These are phyloP conservation scores for Monochamus alternatus DNA, from an alignment of 2,888 invertebrate species.

Conservation along the genomic window DNA sequence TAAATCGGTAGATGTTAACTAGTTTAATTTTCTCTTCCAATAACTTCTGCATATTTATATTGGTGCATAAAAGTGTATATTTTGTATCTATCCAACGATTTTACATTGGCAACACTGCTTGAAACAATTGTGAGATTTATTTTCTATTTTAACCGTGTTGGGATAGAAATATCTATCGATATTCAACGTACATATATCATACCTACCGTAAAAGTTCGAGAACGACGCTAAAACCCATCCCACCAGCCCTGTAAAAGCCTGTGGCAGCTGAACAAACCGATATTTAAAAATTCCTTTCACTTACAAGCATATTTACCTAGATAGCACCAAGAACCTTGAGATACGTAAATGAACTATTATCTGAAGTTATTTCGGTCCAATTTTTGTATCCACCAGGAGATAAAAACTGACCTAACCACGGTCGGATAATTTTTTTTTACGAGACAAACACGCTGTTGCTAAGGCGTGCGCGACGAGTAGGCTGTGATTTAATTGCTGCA, in stretches of 20 bases:
- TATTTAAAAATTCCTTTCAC: too few relatives aligned
- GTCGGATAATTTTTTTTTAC: neutral
- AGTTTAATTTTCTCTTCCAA: too few relatives aligned
- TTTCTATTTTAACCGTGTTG: too few relatives aligned
- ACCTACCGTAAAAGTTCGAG: neutral
- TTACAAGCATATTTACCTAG: neutral
- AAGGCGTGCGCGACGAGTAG: neutral
- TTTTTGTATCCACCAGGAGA: neutral
- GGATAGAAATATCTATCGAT: too few relatives aligned
- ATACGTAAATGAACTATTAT: slow-evolving; percentile 11
- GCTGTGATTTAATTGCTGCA: slow-evolving; percentile 1
- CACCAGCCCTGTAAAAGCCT: neutral
- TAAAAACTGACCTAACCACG: slow-evolving; percentile 10
- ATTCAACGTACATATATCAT: too few relatives aligned
- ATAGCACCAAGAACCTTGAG: neutral
- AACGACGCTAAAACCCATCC: neutral
- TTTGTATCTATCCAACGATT: too few relatives aligned
- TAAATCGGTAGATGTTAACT: too few relatives aligned
- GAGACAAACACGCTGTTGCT: slow-evolving; percentile 3
- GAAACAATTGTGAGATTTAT: too few relatives aligned
- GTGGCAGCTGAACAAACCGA: too few relatives aligned
- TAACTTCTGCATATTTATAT: too few relatives aligned
- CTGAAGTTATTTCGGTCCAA: neutral
- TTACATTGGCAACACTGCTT: too few relatives aligned
- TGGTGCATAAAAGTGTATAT: too few relatives aligned